These are phyloP conservation scores for Tor tambroides DNA, from an alignment of 2,113 vertebrate genomes.

Conservation along the genomic window DNA sequence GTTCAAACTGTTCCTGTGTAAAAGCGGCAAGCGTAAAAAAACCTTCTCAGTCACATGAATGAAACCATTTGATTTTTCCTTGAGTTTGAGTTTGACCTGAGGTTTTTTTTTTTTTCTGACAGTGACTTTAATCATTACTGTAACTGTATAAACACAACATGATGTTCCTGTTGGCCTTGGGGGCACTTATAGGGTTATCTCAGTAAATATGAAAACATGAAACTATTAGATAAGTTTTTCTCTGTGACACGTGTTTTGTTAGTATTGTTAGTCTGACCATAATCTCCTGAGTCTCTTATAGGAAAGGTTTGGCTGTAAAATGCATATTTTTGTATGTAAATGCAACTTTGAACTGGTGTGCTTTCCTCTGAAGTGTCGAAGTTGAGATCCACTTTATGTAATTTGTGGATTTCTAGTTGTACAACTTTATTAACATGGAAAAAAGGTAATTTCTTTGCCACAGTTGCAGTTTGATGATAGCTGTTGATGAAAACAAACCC, in stretches of 20 bases:
- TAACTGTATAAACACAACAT: slow-evolving; percentile 17
- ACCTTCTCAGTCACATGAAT: not conserved
- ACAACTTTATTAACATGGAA: not conserved
- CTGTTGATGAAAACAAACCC: slow-evolving; percentile 3
- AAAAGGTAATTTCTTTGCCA: not conserved
- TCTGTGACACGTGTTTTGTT: slow-evolving; percentile 8
- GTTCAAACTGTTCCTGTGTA: not conserved
- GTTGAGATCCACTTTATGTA: not conserved
- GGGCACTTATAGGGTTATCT: not conserved
- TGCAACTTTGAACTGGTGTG: not conserved
- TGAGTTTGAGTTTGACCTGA: not conserved
- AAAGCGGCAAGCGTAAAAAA: not conserved
- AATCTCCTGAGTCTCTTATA: not conserved
- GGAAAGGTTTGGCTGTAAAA: not conserved
- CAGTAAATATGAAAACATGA: not conserved
- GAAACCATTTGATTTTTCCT: not conserved
- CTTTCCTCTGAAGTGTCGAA: not conserved
- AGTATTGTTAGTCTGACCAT: not conserved
- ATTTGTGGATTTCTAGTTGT: not conserved
- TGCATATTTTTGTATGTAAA: not conserved
- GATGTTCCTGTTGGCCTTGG: slow-evolving; percentile 20
- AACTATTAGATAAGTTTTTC: not conserved
- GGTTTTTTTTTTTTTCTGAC: not conserved
- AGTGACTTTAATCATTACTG: not conserved
- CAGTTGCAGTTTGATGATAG: not conserved